Evolutionary conservation across 2,113 vertebrate species (phyloP).

Genomic region (Rhineura floridana): DNA sequence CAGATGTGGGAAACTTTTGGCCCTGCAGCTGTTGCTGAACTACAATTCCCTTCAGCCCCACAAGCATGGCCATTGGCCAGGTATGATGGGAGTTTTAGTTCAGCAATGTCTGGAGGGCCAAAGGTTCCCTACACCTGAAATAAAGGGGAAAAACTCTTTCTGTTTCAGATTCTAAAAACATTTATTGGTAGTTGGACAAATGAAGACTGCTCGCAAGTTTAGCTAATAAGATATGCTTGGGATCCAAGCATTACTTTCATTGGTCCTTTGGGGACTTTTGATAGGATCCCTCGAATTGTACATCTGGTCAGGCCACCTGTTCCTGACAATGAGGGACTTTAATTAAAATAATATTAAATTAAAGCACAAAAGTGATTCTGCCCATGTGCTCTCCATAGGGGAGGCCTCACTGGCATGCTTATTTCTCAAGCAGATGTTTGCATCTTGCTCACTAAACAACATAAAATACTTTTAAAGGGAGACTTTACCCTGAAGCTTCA

Average conservation of each 20-base stretch:
- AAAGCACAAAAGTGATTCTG: not conserved
- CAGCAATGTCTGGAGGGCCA: too few species aligned
- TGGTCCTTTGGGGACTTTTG: not conserved
- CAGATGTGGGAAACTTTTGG: too few species aligned
- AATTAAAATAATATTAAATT: conserved; percentile 28
- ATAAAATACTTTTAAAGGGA: not conserved
- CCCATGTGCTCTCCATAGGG: not conserved
- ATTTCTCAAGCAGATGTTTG: not conserved
- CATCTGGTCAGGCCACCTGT: not conserved
- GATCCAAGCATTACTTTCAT: not conserved
- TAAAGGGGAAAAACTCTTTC: too few species aligned
- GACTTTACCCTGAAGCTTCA: not conserved
- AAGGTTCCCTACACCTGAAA: too few species aligned
- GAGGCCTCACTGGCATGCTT: not conserved
- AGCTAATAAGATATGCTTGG: not conserved
- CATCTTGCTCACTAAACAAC: not conserved
- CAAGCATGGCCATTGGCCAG: too few species aligned
- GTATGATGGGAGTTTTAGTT: too few species aligned
- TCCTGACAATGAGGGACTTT: not conserved
- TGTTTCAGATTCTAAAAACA: not conserved
- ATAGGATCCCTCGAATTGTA: not conserved
- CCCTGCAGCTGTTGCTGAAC: too few species aligned
- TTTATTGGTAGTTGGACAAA: not conserved
- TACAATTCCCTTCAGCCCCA: too few species aligned
- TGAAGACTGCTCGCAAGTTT: not conserved